These are phyloP conservation scores for Microcebus lehilahytsara DNA, from an alignment of 2,113 vertebrate species.

Conservation along the genomic window DNA sequence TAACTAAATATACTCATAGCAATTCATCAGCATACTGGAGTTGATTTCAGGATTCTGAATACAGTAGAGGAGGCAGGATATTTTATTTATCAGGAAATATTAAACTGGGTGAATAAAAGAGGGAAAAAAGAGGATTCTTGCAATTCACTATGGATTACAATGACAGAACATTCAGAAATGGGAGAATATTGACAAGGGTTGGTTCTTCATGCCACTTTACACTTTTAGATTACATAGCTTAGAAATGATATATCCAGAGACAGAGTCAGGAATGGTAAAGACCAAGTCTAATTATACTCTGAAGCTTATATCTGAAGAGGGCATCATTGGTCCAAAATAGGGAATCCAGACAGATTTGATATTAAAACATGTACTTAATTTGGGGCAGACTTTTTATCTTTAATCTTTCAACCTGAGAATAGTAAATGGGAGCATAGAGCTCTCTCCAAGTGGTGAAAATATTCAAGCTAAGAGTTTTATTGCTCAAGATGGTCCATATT, in stretches of 20 bases:
- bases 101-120: neutral
- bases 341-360: neutral
- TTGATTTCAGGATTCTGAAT: neutral
- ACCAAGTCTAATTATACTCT: neutral
- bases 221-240: neutral
- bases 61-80: neutral
- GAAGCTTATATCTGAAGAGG: neutral
- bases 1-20: neutral
- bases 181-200: neutral
- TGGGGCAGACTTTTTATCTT: neutral
- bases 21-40: neutral
- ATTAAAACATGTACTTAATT: neutral
- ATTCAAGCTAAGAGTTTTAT: neutral
- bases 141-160: neutral
- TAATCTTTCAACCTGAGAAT: neutral
- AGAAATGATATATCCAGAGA: neutral
- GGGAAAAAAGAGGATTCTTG: neutral
- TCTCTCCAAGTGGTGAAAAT: neutral
- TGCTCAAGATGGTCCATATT: neutral
- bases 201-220: neutral
- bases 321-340: neutral
- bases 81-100: neutral
- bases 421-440: neutral
- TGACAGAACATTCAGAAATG: neutral
- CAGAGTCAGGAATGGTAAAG: neutral